Evolutionary conservation across 2,888 invertebrate species (phyloP), one percentile per base, ranked within the genome.

Genomic region (Drosophila pseudotakahashii): DNA sequence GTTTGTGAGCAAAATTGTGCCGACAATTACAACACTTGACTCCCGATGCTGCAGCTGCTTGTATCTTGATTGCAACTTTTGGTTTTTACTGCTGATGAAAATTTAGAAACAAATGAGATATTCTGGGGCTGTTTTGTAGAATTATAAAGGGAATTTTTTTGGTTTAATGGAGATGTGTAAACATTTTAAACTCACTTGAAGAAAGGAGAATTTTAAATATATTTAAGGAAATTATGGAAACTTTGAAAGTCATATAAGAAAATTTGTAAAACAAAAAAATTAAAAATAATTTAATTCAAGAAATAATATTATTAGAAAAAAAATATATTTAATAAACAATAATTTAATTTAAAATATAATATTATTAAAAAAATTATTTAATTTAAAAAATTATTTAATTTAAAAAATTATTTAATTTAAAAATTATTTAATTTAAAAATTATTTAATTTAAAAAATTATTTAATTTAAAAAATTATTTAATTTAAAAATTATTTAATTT

Each of bases 11-110:
- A 19, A 45, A 41, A 47, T n/a, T 53, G 26, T 32, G 39, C 36
- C 30, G 39, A 45, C 64, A 53, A 64, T 64, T 53, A 30, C n/a
- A 19, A n/a, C 34, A 54, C 45, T 63, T 63, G 52, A 63, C 52
- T 52, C 39, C 23, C 52, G 23, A 63, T 52, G 52, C 45, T 63
- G 37, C 32, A 63, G 44, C 63, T 63, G n/a, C 32, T 62, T 34
- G 16, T 41, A 54, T 34, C 53, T 53, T 53, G 54, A 53, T 4
- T n/a, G 13, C 42, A 19, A 5, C 14, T 59, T 59, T 7, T 13
- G 16, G 41, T 41, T 9, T 9, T 39, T 14, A 3, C 26, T 39
- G 41, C 14, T 9, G 11, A 16, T n/a, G n/a, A n/a, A n/a, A n/a
- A n/a, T 16, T 30, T 7, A 3, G 7, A 16, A 53, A 19, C 16